Evolutionary conservation across 2,797 vertebrate species (phyloP).

Genomic region (Huso huso): DNA sequence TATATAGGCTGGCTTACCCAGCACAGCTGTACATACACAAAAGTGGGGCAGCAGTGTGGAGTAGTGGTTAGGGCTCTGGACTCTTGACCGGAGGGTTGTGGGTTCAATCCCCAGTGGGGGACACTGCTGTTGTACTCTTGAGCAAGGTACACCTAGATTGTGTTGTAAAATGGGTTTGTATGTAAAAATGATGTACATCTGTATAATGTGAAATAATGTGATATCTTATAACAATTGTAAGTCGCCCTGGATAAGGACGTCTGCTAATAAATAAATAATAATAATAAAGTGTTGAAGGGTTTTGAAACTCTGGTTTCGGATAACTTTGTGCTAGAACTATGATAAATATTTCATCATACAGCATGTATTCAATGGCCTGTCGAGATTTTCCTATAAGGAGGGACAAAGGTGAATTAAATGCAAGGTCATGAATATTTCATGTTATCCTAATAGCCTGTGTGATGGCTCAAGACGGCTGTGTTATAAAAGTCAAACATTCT

Average conservation of each 20-base stretch:
- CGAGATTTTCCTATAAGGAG: conserved; percentile 80
- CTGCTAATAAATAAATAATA: no score
- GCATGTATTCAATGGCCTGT: conserved; percentile 86
- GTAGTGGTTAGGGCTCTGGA: no score
- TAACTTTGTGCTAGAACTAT: conserved; percentile 80
- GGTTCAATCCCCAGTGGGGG: no score
- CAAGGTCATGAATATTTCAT: conserved; percentile 85
- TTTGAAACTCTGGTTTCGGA: conserved; percentile 80
- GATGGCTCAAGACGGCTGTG: conserved; percentile 18
- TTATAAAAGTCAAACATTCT: conserved; percentile 19
- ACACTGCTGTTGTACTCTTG: no score
- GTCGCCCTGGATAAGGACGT: no score
- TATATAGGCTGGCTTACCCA: conserved; percentile 56
- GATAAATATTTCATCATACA: conserved; percentile 98
- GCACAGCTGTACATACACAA: conserved; percentile 80
- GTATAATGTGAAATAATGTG: no score
- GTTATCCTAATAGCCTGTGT: conserved; percentile 49
- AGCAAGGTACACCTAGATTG: no score
- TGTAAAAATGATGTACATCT: no score
- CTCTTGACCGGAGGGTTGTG: no score
- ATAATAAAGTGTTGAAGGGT: conserved; percentile 71
- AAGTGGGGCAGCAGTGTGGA: no score
- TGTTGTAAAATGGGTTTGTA: no score
- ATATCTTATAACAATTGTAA: no score
- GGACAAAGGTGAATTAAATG: conserved; percentile 83